Conservation (phyloP, 2,797 vertebrate genomes). For the Myripristis jacobus region DNA sequence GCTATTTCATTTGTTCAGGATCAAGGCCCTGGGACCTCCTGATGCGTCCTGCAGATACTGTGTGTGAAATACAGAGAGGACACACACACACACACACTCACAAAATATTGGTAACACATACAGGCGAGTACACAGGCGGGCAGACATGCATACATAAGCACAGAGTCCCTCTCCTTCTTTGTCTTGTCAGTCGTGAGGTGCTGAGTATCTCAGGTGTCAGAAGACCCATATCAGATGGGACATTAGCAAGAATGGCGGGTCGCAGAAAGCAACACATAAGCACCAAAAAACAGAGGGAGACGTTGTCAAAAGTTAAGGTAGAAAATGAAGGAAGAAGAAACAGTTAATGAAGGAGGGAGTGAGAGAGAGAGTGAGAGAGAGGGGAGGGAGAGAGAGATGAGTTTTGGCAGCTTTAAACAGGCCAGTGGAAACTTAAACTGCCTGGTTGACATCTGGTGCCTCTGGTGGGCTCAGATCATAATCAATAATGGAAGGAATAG, state of each 20-base stretch:
- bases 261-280: slow-evolving; percentile 10
- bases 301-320: background rate
- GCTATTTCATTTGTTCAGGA: slow-evolving; percentile 74
- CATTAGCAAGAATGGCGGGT: slow-evolving; percentile 33
- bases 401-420: slow-evolving; percentile 77
- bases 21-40: slow-evolving; percentile 55
- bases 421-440: slow-evolving; percentile 76
- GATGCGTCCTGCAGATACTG: slow-evolving; percentile 44
- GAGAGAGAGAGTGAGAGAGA: background rate
- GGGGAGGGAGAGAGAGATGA: slow-evolving; percentile 48
- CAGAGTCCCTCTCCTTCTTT: background rate
- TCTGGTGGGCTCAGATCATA: slow-evolving; percentile 74
- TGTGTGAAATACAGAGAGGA: slow-evolving; percentile 26
- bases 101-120: background rate
- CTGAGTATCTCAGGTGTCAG: slow-evolving; percentile 39
- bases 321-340: background rate
- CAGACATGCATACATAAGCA: background rate
- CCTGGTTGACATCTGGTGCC: slow-evolving; percentile 79
- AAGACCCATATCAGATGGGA: slow-evolving; percentile 41
- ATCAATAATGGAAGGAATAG: slow-evolving; percentile 84
- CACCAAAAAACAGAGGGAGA: background rate
- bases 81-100: slow-evolving; percentile 6
- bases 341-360: slow-evolving; percentile 6
- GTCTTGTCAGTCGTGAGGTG: slow-evolving; percentile 22
- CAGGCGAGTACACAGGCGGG: background rate